Base-by-base conservation (phyloP, 2,888 invertebrate species). In the Coelinius sp. region DNA sequence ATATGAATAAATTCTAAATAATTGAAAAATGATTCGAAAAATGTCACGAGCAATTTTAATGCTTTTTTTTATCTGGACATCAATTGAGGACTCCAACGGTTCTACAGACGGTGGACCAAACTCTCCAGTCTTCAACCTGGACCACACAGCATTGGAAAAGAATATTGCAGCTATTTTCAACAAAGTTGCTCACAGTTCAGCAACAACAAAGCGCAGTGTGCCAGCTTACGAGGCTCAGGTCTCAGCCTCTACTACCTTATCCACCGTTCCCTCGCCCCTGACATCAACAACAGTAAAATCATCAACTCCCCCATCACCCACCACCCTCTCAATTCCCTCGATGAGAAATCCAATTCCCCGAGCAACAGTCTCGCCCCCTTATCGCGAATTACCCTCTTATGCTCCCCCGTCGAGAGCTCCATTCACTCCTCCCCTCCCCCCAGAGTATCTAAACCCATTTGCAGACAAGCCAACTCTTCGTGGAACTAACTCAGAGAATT, bases 381-480 rank as follows among this genome's bases (percentile, higher is more conserved):
- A 82, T 53, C 93, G 92, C 64, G 94, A 94, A 79, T 91, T 94
- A 78, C 95, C 95, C 44, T 94, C 94, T 41, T 95, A 95, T 88
- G 94, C 95, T 25, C 95, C 95, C 66, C 95, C 95, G 22, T 93
- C 94, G 35, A 89, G 95, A 71, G 89, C 90, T 22, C 93, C 94
- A 86, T 93, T 94, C 88, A 95, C 95, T 0, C 95, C 95, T 0
- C 95, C 95, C 0, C 87, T 95, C 77, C 95, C 95, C 12, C 94
- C 94, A 7, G 95, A 95, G 87, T 94, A 94, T 84, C 91, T 92
- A 75, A 94, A 95, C 89, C 95, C 95, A 0, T 95, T 95, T 84
- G 95, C 95, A n/a, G 95, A 95, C 85, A 95, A 95, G 87, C 95
- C 95, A 66, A 96, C 95, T 59, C 89, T 96, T 73, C 91, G 95